phyloP scores from a whole-genome alignment of 2,113 vertebrate genomes.

The cat (Felis catus) region F.catus_Fca126_mat1.0 CM031425.1:30399501-30400000 shows the following conservation, averaged over 20 bases:
- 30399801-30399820: neutral
- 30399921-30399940: neutral
- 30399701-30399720: neutral
- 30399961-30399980: neutral
- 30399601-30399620: neutral
- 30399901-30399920: neutral
- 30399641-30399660: neutral
- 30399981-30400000: neutral
- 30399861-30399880: neutral
- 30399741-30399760: neutral
- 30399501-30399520: neutral
- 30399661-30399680: neutral
- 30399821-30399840: neutral
- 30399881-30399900: neutral
- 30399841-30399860: neutral
- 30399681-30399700: neutral
- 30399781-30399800: slow-evolving; percentile 1
- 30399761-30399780: neutral
- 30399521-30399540: neutral
- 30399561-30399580: neutral
- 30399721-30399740: neutral
- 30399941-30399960: neutral
- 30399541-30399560: neutral
- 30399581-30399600: neutral
- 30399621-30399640: neutral